Percentiles rank a stretch among this genome's conserved stretches.
phyloP scores from a whole-genome alignment of 64 coral and sea anemone species.

The Pocillopora damicornis region DNA sequence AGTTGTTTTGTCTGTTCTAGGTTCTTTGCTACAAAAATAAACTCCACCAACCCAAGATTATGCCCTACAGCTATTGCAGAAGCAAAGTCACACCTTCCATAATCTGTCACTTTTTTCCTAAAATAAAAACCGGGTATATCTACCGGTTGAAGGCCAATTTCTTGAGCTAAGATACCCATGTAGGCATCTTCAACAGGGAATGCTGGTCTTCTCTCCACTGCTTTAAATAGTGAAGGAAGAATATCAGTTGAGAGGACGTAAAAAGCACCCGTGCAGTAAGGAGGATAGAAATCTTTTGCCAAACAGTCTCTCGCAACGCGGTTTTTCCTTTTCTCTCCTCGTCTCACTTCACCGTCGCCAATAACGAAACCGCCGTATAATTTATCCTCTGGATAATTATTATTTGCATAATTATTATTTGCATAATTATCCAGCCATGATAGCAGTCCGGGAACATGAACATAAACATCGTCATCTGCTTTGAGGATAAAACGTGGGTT shows the following conservation, averaged over 20 bases:
- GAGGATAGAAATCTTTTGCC: background rate
- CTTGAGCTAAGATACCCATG: background rate
- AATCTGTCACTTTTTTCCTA: background rate
- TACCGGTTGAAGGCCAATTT: background rate
- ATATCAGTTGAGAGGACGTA: background rate
- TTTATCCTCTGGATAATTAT: background rate
- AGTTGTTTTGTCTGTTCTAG: background rate
- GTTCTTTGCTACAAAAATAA: background rate
- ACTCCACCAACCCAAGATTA: background rate
- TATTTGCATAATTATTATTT: background rate
- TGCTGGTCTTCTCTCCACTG: background rate
- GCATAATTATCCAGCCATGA: background rate
- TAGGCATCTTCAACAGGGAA: constrained; percentile 13
- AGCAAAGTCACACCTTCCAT: background rate
- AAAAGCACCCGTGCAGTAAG: constrained; percentile 18
- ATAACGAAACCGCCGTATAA: constrained; percentile 22
- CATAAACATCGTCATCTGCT: constrained; percentile 3
- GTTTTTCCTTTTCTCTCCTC: background rate
- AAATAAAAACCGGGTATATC: background rate
- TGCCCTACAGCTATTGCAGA: constrained; percentile 1
- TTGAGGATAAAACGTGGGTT: constrained; percentile 5
- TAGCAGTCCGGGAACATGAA: background rate
- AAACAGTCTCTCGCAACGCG: background rate
- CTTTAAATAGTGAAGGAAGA: background rate
- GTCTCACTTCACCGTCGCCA: background rate